Base-by-base conservation (phyloP, 2,797 vertebrate species). In the Picus viridis region DNA sequence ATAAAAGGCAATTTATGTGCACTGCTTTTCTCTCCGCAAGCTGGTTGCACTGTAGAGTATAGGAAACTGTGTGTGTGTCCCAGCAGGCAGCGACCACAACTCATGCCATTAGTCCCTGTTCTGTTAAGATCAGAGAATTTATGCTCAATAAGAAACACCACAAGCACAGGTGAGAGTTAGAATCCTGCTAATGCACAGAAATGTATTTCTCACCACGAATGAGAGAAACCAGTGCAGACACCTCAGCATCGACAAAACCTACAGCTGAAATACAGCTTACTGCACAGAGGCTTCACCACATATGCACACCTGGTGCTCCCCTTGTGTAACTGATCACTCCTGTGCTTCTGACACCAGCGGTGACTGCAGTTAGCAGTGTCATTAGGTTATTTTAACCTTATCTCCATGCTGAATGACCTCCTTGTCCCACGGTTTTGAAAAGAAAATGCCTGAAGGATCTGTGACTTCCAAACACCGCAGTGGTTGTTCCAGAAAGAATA, bases 291-390 rank as follows among this genome's bases (percentile, higher is more conserved):
- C 32, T 34, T 34, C 1, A 1, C 19, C 27, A 16, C 22, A 11
- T 1, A 3, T 0, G 7, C 0, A 8, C 17, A 5, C 26, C 63
- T 16, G 29, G 53, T 6, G 30, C 32, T 32, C 9, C 47, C 4
- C 2, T n/a, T 7, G 24, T 0, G 3, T 14, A 14, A 5, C 5
- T 0, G 0, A 29, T 43, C n/a, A 0, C 29, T 49, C 39, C 6
- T 3, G 22, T 23, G 6, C 39, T 32, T 36, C 30, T 10, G 49
- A 39, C 22, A 0, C 0, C 4, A 62, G 56, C 34, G 47, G 4
- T 5, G 23, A 30, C 64, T 2, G 10, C 45, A 10, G 30, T 24
- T 62, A 20, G 39, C 61, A 10, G 20, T 1, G 20, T 34, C 5
- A 39, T 7, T 27, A 14, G 32, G 51, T 63, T 75, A 73, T 63